Evolutionary conservation across 2,888 invertebrate species (phyloP).

Genomic region (Arenicola marina): DNA sequence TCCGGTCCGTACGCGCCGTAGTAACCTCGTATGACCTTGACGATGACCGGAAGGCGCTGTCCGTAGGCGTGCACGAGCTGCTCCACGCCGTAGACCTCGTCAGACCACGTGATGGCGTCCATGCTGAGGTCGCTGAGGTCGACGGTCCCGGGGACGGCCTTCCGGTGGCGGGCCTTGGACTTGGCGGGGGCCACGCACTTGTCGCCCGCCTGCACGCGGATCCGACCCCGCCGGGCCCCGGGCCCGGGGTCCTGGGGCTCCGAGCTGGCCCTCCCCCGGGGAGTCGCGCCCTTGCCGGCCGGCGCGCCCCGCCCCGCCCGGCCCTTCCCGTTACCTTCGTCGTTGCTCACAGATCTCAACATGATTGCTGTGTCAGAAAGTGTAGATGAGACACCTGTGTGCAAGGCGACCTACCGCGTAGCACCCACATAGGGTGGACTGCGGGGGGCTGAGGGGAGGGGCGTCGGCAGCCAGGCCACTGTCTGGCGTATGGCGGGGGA

Average conservation of each 20-base stretch:
- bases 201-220: constrained; percentile 24
- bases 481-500: too few species aligned
- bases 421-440: too few species aligned
- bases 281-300: too few species aligned
- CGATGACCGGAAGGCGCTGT: constrained; percentile 28
- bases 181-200: constrained; percentile 30
- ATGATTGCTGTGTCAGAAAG: too few species aligned
- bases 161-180: constrained; percentile 27
- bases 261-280: neutral
- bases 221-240: neutral
- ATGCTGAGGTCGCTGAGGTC: neutral
- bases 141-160: constrained; percentile 4
- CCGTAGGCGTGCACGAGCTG: constrained; percentile 19
- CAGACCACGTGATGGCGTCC: constrained; percentile 19
- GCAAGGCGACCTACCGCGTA: too few species aligned
- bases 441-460: too few species aligned
- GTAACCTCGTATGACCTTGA: constrained; percentile 24
- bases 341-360: too few species aligned
- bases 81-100: constrained; percentile 18
- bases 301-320: too few species aligned
- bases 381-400: too few species aligned
- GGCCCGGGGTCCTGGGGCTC: neutral
- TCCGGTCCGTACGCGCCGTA: constrained; percentile 21
- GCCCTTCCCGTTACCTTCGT: too few species aligned
- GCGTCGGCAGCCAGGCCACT: too few species aligned